Conservation (phyloP, 2,113 vertebrate species). For the Paralichthys olivaceus region DNA sequence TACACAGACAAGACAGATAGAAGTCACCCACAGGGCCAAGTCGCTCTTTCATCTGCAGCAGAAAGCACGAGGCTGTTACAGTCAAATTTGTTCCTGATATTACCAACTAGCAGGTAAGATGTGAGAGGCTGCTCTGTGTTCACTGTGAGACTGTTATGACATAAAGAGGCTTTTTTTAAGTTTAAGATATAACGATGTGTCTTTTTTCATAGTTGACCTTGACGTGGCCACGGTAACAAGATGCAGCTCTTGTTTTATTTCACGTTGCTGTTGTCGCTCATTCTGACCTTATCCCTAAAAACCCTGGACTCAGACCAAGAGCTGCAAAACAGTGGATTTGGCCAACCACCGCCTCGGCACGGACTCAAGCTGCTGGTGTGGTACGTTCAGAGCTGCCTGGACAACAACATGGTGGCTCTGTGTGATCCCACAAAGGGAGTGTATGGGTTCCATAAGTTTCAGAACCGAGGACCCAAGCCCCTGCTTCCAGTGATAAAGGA, state of each 20-base stretch:
- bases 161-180: neutral
- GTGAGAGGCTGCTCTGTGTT: neutral
- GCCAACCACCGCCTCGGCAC: constrained; percentile 73
- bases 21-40: neutral
- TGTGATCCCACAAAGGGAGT: constrained; percentile 59
- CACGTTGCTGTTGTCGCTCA: constrained; percentile 13
- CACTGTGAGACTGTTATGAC: neutral
- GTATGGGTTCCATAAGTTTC: constrained; percentile 75
- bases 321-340: constrained; percentile 70
- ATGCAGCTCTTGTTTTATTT: constrained; percentile 23
- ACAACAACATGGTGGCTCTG: constrained; percentile 77
- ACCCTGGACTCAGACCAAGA: constrained; percentile 67
- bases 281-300: constrained; percentile 41
- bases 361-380: constrained; percentile 72
- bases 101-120: constrained; percentile 29
- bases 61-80: neutral
- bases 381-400: constrained; percentile 73
- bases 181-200: neutral
- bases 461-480: constrained; percentile 25
- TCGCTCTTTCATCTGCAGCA: constrained; percentile 5
- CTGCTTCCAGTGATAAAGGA: constrained; percentile 72
- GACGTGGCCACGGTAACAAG: neutral
- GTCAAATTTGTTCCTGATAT: neutral
- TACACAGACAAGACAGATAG: constrained; percentile 14
- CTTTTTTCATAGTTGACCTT: constrained; percentile 16